These are phyloP conservation scores for Acomys russatus DNA, from an alignment of 2,797 vertebrate species.

Conservation along the genomic window DNA sequence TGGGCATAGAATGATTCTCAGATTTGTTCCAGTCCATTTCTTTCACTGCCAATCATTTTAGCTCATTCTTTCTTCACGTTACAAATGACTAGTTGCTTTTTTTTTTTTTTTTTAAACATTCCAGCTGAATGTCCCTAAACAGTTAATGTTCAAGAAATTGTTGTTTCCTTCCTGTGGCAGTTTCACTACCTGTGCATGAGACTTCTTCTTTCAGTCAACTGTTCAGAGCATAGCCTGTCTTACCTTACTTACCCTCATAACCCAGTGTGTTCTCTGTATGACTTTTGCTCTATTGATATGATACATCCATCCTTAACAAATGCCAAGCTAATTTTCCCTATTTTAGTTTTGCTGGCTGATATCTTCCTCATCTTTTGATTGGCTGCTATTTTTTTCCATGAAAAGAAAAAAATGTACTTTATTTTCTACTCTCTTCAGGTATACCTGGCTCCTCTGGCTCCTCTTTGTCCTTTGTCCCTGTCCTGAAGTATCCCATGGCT, in stretches of 20 bases:
- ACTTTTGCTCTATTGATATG: not conserved
- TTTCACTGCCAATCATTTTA: not conserved
- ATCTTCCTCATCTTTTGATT: not conserved
- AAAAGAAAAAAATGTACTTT: not conserved
- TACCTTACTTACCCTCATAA: not conserved
- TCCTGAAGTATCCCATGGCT: not conserved
- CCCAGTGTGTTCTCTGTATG: not conserved
- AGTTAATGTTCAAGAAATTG: constrained; percentile 11
- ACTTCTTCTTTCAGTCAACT: not conserved
- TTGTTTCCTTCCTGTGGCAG: not conserved
- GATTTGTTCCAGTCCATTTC: not conserved
- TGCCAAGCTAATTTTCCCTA: not conserved
- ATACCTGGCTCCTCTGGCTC: not conserved
- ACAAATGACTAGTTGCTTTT: not conserved
- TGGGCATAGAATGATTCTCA: not conserved
- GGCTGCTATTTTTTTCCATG: not conserved
- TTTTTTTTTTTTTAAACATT: not conserved
- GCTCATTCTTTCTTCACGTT: not conserved
- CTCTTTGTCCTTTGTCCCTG: not conserved
- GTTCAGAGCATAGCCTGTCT: not conserved
- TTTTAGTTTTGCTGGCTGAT: not conserved
- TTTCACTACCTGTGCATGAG: not conserved
- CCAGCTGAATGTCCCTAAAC: not conserved
- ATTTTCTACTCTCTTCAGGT: not conserved
- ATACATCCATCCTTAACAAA: not conserved